Evolutionary conservation across 37 sponge, comb jelly and placozoan species (phyloP), one percentile per base, ranked within the genome.

Genomic region (Petrosia ficiformis): DNA sequence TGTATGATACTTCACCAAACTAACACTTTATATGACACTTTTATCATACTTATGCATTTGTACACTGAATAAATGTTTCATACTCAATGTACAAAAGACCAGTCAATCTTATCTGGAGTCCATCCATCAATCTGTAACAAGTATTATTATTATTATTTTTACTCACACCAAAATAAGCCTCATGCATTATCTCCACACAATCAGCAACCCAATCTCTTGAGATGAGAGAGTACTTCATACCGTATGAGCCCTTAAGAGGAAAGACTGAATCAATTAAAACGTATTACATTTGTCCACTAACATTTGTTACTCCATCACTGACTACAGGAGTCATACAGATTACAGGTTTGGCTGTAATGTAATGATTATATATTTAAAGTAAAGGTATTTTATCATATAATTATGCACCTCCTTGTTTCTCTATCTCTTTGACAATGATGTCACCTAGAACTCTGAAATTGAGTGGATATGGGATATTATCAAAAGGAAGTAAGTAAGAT

Each of bases 181-280:
- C 76, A 42, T 84, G 81, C 90, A 89, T 89, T 2, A 89, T 80
- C 59, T 90, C 90, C 38, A 80, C 82, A 66, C 86, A 90, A 68
- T 90, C 90, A 31, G 90, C 90, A 38, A 90, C 78, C 82, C 77
- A 75, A 56, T 90, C 90, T 2, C 90, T 60, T 22, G 86, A 85
- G 19, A 90, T 85, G 21, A 90, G 86, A n/a, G 90, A 90, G 60
- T 85, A 85, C 24, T 54, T 75, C 90, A 90, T 90, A 19, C 77
- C 86, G 56, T 64, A 14, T 2, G 77, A 76, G 38, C 90, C 90
- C 89, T 88, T 58, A 3, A 34, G n/a, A 31, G 6, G 25, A 37
- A 29, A 32, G 21, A 56, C 34, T 21, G 24, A 34, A 4, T 2
- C 26, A 4, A 24, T 42, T 28, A 74, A 52, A 21, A 34, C 2